phyloP scores from a whole-genome alignment of 2,888 invertebrate species.

The Lasioglossum figueresi region DNA sequence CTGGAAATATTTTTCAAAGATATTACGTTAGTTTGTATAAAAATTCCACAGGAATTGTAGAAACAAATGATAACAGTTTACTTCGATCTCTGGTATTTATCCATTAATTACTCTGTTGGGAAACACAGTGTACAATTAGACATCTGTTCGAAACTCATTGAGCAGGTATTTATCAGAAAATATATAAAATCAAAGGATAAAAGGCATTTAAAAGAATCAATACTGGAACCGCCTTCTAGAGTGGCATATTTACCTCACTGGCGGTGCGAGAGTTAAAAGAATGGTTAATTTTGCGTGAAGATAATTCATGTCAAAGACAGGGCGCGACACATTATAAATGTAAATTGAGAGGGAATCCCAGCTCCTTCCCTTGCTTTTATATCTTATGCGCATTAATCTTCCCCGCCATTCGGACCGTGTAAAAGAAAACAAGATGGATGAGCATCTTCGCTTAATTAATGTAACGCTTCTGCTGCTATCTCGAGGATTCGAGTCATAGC shows the following conservation, averaged over 20 bases:
- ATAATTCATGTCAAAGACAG: slow-evolving; percentile 34
- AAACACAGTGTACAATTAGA: too few species aligned
- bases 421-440: slow-evolving; percentile 80
- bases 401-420: slow-evolving; percentile 64
- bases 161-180: not conserved
- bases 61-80: too few species aligned
- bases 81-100: too few species aligned
- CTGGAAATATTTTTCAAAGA: too few species aligned
- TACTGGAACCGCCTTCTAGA: not conserved
- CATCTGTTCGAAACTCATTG: too few species aligned
- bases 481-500: slow-evolving; percentile 44
- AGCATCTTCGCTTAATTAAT: slow-evolving; percentile 77
- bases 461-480: slow-evolving; percentile 66
- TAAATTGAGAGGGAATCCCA: slow-evolving; percentile 56
- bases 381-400: slow-evolving; percentile 76
- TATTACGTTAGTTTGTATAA: too few species aligned
- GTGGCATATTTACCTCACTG: not conserved
- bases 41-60: too few species aligned
- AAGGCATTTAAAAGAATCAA: not conserved
- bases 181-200: not conserved
- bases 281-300: slow-evolving; percentile 4
- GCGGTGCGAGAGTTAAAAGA: not conserved
- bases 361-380: slow-evolving; percentile 47
- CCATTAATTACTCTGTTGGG: too few species aligned
- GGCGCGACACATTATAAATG: slow-evolving; percentile 47